phyloP scores from a whole-genome alignment of 2,797 vertebrate species.

The Neolamprologus multifasciatus region DNA sequence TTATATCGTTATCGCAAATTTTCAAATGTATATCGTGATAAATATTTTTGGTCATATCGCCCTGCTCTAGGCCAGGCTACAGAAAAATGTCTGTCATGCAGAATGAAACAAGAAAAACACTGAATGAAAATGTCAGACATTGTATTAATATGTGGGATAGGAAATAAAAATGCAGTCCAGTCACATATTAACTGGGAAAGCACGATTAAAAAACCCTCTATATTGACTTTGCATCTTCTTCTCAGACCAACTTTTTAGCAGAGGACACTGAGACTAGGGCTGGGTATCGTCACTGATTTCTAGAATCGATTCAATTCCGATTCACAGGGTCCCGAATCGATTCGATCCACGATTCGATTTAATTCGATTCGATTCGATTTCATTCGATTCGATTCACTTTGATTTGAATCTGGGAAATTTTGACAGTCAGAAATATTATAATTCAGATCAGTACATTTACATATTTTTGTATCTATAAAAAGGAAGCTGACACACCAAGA shows the following conservation, averaged over 20 bases:
- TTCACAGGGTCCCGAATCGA: too few relatives aligned
- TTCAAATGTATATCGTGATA: not conserved
- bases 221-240: not conserved
- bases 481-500: too few relatives aligned
- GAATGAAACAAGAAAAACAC: not conserved
- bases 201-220: fast-evolving
- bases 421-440: too few relatives aligned
- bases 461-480: too few relatives aligned
- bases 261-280: too few relatives aligned
- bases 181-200: not conserved
- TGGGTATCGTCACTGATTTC: too few relatives aligned
- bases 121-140: not conserved
- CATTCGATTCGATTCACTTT: too few relatives aligned
- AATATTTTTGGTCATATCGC: not conserved
- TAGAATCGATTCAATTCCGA: too few relatives aligned
- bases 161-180: not conserved
- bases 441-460: too few relatives aligned
- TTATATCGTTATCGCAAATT: not conserved
- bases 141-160: not conserved
- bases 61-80: not conserved
- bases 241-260: not conserved
- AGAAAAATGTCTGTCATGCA: not conserved
- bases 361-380: too few relatives aligned
- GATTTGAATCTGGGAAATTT: too few relatives aligned
- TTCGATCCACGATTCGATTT: too few relatives aligned